phyloP scores from a whole-genome alignment of 2,113 vertebrate genomes.

The Laterallus jamaicensis region DNA sequence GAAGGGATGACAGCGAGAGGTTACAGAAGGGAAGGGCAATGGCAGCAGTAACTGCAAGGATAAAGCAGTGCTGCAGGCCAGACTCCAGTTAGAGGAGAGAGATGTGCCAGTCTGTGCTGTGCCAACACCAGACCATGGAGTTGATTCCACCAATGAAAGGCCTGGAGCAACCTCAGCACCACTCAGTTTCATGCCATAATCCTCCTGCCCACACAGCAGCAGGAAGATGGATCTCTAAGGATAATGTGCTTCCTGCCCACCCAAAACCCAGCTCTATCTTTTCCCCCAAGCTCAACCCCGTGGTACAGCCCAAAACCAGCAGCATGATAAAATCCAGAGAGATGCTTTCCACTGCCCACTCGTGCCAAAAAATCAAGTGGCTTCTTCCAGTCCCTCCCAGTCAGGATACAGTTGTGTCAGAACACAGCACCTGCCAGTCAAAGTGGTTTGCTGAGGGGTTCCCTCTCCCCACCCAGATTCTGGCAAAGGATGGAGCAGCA shows the following conservation, averaged over 20 bases:
- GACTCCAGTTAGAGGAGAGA: not conserved
- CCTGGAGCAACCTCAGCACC: not conserved
- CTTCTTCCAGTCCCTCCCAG: not conserved
- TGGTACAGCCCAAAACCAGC: not conserved
- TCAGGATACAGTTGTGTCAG: not conserved
- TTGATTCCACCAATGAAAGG: not conserved
- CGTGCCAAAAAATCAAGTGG: not conserved
- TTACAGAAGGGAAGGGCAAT: not conserved
- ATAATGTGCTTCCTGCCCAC: not conserved
- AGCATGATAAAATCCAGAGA: not conserved
- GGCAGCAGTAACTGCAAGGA: not conserved
- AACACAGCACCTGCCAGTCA: not conserved
- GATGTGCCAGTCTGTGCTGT: not conserved
- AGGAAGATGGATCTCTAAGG: too few relatives aligned
- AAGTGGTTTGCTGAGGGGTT: not conserved
- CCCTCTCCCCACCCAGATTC: not conserved
- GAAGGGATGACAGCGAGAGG: not conserved
- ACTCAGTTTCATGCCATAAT: rapidly evolving
- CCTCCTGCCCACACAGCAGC: not conserved
- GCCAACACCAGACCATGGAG: not conserved
- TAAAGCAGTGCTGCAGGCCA: not conserved
- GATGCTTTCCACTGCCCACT: not conserved
- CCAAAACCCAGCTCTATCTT: not conserved
- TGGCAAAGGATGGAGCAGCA: not conserved
- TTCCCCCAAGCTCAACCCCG: rapidly evolving